A percentile compares a stretch with the other conserved stretches of the same genome.
These are phyloP conservation scores for Pararge aegeria DNA, from an alignment of 1,140 invertebrate genomes.

Conservation along the genomic window DNA sequence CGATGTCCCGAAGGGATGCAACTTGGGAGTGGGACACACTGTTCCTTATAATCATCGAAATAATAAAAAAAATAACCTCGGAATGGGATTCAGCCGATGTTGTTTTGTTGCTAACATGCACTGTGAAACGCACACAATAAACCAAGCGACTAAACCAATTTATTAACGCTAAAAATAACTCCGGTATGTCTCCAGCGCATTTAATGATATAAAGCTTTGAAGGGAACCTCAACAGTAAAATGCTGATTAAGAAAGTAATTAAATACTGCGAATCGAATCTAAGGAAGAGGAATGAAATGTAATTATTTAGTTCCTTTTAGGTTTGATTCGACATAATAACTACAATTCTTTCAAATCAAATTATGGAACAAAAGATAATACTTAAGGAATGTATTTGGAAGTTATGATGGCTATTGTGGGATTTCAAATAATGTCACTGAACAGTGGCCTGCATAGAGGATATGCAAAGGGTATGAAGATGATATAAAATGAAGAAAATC, in stretches of 20 bases:
- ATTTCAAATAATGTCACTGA: too few species aligned
- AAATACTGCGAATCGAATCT: background rate
- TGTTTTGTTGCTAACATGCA: slow-evolving; percentile 39
- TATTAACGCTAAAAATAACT: slow-evolving; percentile 77
- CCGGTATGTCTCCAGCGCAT: slow-evolving; percentile 62
- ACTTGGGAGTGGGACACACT: too few species aligned
- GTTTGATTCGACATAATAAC: too few species aligned
- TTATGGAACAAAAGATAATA: too few species aligned
- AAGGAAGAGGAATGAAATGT: background rate
- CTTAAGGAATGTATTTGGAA: too few species aligned
- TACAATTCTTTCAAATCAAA: too few species aligned
- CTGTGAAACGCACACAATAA: slow-evolving; percentile 68
- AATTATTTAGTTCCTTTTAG: too few species aligned
- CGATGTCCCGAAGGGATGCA: too few species aligned
- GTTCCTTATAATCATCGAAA: background rate
- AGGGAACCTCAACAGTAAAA: slow-evolving; percentile 62
- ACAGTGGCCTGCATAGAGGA: too few species aligned
- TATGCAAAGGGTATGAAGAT: too few species aligned
- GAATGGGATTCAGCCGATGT: slow-evolving; percentile 21
- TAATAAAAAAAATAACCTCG: background rate
- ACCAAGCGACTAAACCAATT: slow-evolving; percentile 74
- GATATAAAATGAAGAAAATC: too few species aligned
- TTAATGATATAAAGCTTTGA: slow-evolving; percentile 71
- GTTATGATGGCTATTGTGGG: too few species aligned
- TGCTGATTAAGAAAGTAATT: slow-evolving; percentile 28